Evolutionary conservation across 1,140 invertebrate genomes (phyloP).

Genomic region (Araneus ventricosus): DNA sequence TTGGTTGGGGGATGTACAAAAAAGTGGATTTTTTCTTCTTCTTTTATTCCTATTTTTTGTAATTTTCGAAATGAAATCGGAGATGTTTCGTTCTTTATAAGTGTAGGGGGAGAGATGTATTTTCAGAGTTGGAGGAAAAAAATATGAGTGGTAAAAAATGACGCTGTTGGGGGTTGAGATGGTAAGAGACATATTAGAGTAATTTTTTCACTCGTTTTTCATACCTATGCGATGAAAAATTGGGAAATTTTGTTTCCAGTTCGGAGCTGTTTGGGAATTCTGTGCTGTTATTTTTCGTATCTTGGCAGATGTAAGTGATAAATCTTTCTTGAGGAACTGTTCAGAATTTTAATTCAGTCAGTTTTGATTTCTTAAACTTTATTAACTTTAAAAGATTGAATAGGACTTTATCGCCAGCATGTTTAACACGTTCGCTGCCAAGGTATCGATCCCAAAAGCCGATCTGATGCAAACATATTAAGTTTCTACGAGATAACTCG

Average conservation of each 20-base stretch:
- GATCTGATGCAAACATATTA: no score
- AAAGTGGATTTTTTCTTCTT: background rate
- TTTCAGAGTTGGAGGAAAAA: background rate
- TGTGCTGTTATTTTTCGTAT: no score
- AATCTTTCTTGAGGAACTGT: no score
- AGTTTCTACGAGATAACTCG: no score
- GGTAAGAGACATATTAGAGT: background rate
- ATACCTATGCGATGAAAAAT: background rate
- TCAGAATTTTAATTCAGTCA: no score
- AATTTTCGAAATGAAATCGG: slow-evolving; percentile 61
- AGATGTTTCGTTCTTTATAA: background rate
- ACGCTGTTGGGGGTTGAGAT: background rate
- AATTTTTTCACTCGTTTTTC: background rate
- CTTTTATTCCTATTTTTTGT: background rate
- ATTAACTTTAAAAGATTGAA: no score
- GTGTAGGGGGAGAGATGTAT: background rate
- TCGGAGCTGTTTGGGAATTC: no score
- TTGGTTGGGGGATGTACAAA: slow-evolving; percentile 1
- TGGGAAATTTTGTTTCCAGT: background rate
- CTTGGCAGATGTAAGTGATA: no score
- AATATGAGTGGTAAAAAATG: background rate
- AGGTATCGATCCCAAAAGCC: no score
- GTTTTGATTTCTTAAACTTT: no score
- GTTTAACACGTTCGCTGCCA: no score
- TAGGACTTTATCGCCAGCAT: no score